Conservation (phyloP, 1,140 invertebrate genomes). For the Zophobas atratus region DNA sequence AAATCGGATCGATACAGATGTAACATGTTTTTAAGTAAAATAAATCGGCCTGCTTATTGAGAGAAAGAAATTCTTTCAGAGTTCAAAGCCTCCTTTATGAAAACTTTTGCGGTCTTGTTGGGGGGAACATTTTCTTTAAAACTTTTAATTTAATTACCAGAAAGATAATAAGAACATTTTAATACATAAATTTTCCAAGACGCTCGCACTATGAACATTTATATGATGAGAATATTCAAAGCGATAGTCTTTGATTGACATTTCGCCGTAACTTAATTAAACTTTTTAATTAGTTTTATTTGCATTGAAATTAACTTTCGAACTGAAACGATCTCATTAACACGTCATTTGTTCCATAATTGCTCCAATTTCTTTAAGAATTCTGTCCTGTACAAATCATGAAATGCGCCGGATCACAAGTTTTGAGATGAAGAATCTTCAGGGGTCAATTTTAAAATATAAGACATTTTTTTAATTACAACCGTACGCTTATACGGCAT, state of each 20-base stretch:
- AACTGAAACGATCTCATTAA: constrained; percentile 43
- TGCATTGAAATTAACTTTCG: constrained; percentile 57
- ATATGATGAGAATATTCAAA: constrained; percentile 46
- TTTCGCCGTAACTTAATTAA: constrained; percentile 57
- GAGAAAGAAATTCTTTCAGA: constrained; percentile 5
- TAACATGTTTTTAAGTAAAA: constrained; percentile 19
- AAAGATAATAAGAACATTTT: constrained; percentile 47
- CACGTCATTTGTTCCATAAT: constrained; percentile 45
- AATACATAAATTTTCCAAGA: constrained; percentile 40
- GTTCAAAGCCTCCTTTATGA: constrained; percentile 29
- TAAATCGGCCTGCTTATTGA: constrained; percentile 24
- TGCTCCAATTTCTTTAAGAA: constrained; percentile 18
- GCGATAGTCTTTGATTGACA: constrained; percentile 52
- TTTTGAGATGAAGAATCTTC: not conserved
- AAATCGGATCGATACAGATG: constrained; percentile 20
- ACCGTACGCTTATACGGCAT: too few species aligned
- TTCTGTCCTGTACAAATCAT: constrained; percentile 9
- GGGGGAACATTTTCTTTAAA: constrained; percentile 28
- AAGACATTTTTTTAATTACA: too few species aligned
- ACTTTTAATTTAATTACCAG: constrained; percentile 46
- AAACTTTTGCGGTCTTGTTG: constrained; percentile 25
- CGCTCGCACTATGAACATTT: constrained; percentile 40
- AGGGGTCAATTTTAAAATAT: too few species aligned
- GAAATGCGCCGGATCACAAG: not conserved
- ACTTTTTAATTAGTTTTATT: constrained; percentile 62